These are phyloP conservation scores for Zosterops pallidus DNA, from an alignment of 2,113 vertebrate species.

Conservation along the genomic window DNA sequence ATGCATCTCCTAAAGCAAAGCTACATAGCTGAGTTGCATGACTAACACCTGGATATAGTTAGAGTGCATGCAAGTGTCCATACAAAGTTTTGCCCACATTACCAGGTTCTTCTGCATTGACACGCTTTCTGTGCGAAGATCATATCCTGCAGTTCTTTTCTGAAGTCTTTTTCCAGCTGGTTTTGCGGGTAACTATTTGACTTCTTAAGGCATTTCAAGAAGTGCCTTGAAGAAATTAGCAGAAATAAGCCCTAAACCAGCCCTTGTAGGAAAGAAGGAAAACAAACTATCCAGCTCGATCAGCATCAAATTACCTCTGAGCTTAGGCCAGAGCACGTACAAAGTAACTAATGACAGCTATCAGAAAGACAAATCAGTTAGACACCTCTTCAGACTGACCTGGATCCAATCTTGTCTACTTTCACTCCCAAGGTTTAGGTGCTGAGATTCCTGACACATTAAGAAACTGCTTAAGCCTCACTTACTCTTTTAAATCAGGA, in stretches of 20 bases:
- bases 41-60: not conserved
- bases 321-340: not conserved
- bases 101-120: not conserved
- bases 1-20: not conserved
- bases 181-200: not conserved
- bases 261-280: not conserved
- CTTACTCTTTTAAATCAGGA: not conserved
- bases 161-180: not conserved
- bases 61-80: not conserved
- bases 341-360: not conserved
- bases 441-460: not conserved
- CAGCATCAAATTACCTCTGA: not conserved
- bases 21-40: not conserved
- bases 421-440: not conserved
- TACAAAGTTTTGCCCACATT: not conserved
- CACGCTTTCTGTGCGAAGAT: not conserved
- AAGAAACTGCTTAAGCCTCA: not conserved
- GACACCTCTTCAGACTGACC: not conserved
- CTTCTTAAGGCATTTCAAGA: conserved; percentile 12
- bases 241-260: not conserved
- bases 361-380: not conserved
- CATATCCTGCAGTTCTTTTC: not conserved
- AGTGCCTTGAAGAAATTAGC: not conserved
- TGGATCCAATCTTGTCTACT: not conserved
- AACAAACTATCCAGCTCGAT: not conserved